Base-by-base conservation (phyloP, 2,797 vertebrate genomes). In the Trichosurus vulpecula region DNA sequence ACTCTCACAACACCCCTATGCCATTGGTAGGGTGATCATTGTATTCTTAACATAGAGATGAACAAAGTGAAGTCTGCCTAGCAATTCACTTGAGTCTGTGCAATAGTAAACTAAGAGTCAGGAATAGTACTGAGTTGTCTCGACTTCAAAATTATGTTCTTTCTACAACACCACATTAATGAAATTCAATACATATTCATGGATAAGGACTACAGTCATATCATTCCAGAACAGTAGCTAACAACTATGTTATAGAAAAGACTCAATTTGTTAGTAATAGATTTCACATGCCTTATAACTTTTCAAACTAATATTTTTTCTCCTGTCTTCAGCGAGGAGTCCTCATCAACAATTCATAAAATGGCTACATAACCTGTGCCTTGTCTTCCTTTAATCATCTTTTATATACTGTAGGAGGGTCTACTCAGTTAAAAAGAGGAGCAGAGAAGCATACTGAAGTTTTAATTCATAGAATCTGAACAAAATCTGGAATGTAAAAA, bases 401-500 rank as follows among this genome's bases (percentile, higher is more conserved):
- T 93, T 96, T 52, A 95, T 0, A 91, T 52, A 93, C 41, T 31
- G 87, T 30, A 95, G 19, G 91, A 95, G 19, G 22, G 19, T 41
- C 81, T 81, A 47, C 19, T 8, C 74, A 81, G 41, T 94, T 91
- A 54, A 95, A 94, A 94, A 90, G n/a, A 41, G 74, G n/a, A 81
- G 2, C 6, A n/a, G 90, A 35, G 89, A 27, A 95, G 31, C 31
- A 54, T 54, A 47, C 16, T 1, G 27, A 92, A 87, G 31, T 93
- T 93, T 95, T 95, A 94, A n/a, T 81, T 27, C 93, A 94, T 0
- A 92, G 55, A 94, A 81, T 87, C 54, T 58, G 51, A 96, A 81
- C 19, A 66, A 57, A 96, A 91, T 91, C 93, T 92, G 47, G 87
- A 96, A 61, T 52, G 58, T 66, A 61, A 92, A 96, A 94, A 95